Base-by-base conservation (phyloP, 2,888 invertebrate genomes). In the Lissonota sp. region DNA sequence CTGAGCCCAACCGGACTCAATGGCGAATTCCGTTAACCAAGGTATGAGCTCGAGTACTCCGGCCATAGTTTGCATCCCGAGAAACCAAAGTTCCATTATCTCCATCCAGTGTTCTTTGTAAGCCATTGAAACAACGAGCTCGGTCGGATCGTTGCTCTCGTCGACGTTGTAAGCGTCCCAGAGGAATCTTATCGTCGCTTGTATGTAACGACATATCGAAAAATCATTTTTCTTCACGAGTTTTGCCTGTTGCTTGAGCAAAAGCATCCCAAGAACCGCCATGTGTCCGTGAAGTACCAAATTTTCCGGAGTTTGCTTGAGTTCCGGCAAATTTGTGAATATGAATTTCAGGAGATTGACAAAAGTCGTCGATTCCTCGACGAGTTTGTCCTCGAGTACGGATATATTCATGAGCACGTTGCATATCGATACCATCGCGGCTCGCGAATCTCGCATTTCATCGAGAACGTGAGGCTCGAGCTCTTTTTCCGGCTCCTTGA, bases 131-230 rank as follows among this genome's bases (percentile, higher is more conserved):
- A 98, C 97, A 1, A 97, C 97, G 79, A 98, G 93, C 69, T 96
- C 96, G 7, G 95, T 95, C 0, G 96, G 96, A 90, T 97, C 97
- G 91, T 96, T 97, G 10, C 97, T 96, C 90, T 98, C 98, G 90
- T 98, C 98, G 78, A 98, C 95, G 88, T 95, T 97, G 91, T 97
- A 98, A 0, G 98, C 98, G 93, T 98, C 97, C 98, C 98, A 98
- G 2, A 98, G 93, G 91, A 98, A 98, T 84, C 98, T 94, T 82
- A 98, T 97, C 12, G 97, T 97, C 1, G 97, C 96, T 91, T 97
- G 97, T 83, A 98, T 97, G 89, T 97, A 98, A 67, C 97, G 95
- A 88, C 97, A 97, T 86, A 98, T 97, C 10, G 97, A 96, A 90
- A 97, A 97, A 90, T 97, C 97, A 91, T 97, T 97, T 90, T 97